Base-by-base conservation (phyloP, 2,797 vertebrate genomes). In the Falco concolor region DNA sequence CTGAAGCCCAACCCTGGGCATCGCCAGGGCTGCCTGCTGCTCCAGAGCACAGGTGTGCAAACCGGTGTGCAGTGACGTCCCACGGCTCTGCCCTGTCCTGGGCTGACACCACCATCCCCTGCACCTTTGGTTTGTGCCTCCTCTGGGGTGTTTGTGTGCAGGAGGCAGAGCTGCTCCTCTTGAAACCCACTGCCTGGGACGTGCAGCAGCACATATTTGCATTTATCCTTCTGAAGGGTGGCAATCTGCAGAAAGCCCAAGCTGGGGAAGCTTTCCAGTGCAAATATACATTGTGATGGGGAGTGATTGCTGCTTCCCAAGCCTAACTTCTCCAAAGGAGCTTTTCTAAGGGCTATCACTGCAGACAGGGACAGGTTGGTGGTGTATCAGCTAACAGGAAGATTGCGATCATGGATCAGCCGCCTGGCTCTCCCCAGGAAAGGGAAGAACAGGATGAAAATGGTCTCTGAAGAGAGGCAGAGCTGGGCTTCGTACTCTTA, bases 391-490 rank as follows among this genome's bases (percentile, higher is more conserved):
- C 13, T 53, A 11, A 80, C 0, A 1, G n/a, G 44, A 27, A 68
- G 18, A 23, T 49, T 5, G 4, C 0, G 2, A 50, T 45, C 0
- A 0, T 24, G 79, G 42, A 45, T 8, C 8, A 44, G 24, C 24
- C 25, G 21, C 24, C 36, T 69, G 38, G 15, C 13, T 89, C 4
- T 0, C 11, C 8, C 30, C 42, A 38, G 38, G 44, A 61, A 70
- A 81, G 13, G 13, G 22, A 45, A 36, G 32, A 27, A 44, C 2
- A 4, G 17, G 23, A 28, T 30, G 28, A 32, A 82, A 52, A 14
- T 20, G 4, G 40, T 45, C 42, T 60, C 56, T 60, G 36, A 60
- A 70, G 27, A n/a, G 24, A 74, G 45, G n/a, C 20, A 30, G 52
- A 56, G 36, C 42, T 42, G 32, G 25, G 18, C 32, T 87, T 73